Conservation (phyloP, 2,113 vertebrate species). For the Scolopax mira region DNA sequence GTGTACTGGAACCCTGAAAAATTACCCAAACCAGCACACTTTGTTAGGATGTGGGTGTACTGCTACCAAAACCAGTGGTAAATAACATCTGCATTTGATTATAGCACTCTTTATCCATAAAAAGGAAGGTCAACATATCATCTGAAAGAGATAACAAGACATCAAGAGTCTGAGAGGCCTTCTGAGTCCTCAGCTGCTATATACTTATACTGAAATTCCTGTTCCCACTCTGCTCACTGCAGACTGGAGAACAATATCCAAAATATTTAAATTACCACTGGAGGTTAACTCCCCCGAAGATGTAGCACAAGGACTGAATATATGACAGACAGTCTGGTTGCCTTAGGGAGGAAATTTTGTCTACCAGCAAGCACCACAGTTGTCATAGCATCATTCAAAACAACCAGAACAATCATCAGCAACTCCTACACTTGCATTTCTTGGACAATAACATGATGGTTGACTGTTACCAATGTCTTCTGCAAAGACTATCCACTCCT, state of each 20-base stretch:
- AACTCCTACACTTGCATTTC: neutral
- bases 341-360: neutral
- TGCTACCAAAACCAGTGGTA: neutral
- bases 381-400: neutral
- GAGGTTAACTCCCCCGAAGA: neutral
- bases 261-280: neutral
- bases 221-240: neutral
- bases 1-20: neutral
- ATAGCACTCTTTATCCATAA: neutral
- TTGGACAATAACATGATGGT: neutral
- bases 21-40: neutral
- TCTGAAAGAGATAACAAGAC: neutral
- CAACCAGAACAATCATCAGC: neutral
- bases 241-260: neutral
- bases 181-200: neutral
- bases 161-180: neutral
- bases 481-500: neutral
- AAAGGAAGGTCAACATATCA: neutral
- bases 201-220: neutral
- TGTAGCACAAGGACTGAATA: neutral
- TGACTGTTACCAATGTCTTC: neutral
- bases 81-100: neutral
- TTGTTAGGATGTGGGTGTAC: neutral
- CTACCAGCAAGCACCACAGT: neutral
- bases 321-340: neutral